These are phyloP conservation scores for Xiphydria camelus DNA, from an alignment of 2,888 invertebrate species.

Conservation along the genomic window DNA sequence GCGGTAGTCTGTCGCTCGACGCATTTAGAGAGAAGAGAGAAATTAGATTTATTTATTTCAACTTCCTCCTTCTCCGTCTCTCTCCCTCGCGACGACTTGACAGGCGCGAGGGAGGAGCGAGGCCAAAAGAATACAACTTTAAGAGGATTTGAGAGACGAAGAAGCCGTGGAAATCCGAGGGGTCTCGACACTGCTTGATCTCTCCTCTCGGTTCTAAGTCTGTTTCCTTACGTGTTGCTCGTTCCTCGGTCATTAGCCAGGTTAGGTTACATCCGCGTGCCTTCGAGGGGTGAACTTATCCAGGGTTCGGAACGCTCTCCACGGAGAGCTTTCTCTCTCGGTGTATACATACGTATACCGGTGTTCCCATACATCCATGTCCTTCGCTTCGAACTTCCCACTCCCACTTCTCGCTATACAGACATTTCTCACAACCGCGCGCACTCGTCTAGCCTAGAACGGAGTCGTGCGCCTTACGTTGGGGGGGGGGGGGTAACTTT, in stretches of 20 bases:
- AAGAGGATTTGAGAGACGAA: constrained; percentile 56
- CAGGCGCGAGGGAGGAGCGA: constrained; percentile 36
- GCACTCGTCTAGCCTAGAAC: too few relatives aligned
- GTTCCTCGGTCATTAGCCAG: constrained; percentile 36
- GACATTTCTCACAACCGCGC: too few relatives aligned
- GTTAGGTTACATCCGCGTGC: constrained; percentile 36
- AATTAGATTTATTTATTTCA: constrained; percentile 52
- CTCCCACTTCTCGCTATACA: too few relatives aligned
- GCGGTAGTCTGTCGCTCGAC: constrained; percentile 1
- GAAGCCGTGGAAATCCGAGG: constrained; percentile 58
- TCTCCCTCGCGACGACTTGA: constrained; percentile 2
- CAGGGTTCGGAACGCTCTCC: too few relatives aligned
- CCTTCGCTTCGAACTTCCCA: too few relatives aligned
- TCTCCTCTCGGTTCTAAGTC: constrained; percentile 26
- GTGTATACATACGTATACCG: too few relatives aligned
- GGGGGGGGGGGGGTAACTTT: too few relatives aligned
- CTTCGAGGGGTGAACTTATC: too few relatives aligned
- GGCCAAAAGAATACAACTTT: constrained; percentile 59
- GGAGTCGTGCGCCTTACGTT: too few relatives aligned
- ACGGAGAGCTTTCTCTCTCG: too few relatives aligned
- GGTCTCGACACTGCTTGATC: constrained; percentile 55
- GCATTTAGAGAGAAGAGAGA: constrained; percentile 15
- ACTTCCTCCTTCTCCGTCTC: constrained; percentile 28
- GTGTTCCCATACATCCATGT: too few relatives aligned
- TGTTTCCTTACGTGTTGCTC: constrained; percentile 22